Evolutionary conservation across 2,797 vertebrate genomes (phyloP), one percentile per base, ranked within the genome.

Genomic region (Anguilla marmorata): DNA sequence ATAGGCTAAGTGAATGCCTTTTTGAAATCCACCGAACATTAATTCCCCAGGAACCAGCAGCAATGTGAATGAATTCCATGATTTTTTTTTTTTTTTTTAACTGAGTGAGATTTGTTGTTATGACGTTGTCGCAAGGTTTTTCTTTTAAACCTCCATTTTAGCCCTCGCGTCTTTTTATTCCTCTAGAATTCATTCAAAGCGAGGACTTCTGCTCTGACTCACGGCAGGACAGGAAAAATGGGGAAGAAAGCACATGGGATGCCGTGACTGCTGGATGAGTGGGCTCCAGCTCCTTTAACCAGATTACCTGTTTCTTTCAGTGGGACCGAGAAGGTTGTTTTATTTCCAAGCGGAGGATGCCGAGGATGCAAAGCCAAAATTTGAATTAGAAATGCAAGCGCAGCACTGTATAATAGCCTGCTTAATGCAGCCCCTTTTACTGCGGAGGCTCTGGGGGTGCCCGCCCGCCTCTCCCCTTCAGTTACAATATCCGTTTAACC

Each of bases 401-500:
- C 86, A 87, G 88, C 80, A 52, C 82, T 84, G 85, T 85, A 69
- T 69, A 83, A 63, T 82, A 41, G 60, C 72, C 79, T 66, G 87
- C 52, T 85, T 79, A 85, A 88, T 82, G 84, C 58, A 66, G n/a
- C 63, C 85, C 86, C 33, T 86, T 82, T 69, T 45, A 63, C 88
- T 24, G 80, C 21, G 76, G 56, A 54, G 85, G 58, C 87, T 86
- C 84, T 80, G 88, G 76, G 87, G 60, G 54, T 86, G 56, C 80
- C 72, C 58, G 24, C 58, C 56, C 85, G 79, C 79, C 60, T 89
- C 74, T 89, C 88, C 88, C 84, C 84, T 85, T 88, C 88, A 86
- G 76, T 89, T 89, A 45, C 88, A 89, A 86, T 86, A 86, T 89
- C 85, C 79, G 76, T 89, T 89, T 89, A 89, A 89, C 85, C 50